Evolutionary conservation across 2,888 invertebrate species (phyloP), one percentile per base, ranked within the genome.

Genomic region (Ernsta delagoae): DNA sequence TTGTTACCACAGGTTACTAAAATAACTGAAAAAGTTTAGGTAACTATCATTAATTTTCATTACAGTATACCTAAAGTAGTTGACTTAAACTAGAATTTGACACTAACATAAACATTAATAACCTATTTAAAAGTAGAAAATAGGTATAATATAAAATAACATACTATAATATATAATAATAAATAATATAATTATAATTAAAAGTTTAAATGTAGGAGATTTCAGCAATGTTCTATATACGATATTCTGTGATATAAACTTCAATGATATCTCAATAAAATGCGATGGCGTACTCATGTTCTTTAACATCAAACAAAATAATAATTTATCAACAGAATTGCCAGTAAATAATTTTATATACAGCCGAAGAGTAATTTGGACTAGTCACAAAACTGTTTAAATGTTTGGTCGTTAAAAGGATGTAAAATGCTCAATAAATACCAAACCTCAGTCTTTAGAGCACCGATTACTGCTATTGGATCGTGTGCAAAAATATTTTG

Each of bases 401-500:
- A 67, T 68, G 53, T 53, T 59, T 16, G 41, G 50, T 65, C 72
- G 56, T 73, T 71, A 73, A 73, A 70, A 36, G 63, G 50, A n/a
- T 65, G 63, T 73, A 60, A 70, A 68, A 61, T 34, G 43, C 65
- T 56, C 71, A 62, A 68, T 71, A 67, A 53, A 53, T 53, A 53
- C 24, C 53, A 53, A 53, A 73, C 70, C 63, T 48, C 1, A 16
- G 50, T 56, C 39, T 71, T 71, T 71, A 73, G 53, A 54, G 59
- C 65, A 60, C 61, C 56, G 9, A 56, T 66, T 62, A 70, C 70
- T 62, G 63, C 66, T 65, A 39, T 67, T 63, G 45, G 53, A 65
- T 48, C 70, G 67, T 71, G 69, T 63, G 68, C 70, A 72, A 72
- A 70, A 71, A 70, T 72, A 72, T 41, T 41, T 45, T 66, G 54